Evolutionary conservation across 2,888 invertebrate species (phyloP).

Genomic region (Charanyca ferruginea): DNA sequence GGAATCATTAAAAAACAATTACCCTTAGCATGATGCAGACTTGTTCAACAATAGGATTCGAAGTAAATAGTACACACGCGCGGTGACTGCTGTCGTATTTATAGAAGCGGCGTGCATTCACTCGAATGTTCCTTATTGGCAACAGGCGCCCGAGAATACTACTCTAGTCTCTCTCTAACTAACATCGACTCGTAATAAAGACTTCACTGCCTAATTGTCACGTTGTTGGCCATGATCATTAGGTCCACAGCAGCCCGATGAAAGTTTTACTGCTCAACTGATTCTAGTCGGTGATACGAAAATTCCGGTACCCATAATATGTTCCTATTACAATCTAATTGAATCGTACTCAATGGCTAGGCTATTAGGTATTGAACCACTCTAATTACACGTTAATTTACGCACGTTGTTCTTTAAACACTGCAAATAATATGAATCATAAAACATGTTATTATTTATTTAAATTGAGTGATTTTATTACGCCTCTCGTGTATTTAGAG

Average conservation of each 20-base stretch:
- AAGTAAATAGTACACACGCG: slow-evolving; percentile 73
- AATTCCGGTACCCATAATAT: slow-evolving; percentile 5
- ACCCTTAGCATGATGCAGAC: slow-evolving; percentile 79
- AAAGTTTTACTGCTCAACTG: slow-evolving; percentile 30
- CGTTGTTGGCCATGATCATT: slow-evolving; percentile 23
- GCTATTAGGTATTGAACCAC: slow-evolving; percentile 11
- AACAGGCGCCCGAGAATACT: slow-evolving; percentile 56
- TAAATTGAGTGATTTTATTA: not conserved
- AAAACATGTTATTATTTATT: slow-evolving; percentile 6
- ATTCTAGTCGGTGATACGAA: slow-evolving; percentile 20
- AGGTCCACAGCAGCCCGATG: slow-evolving; percentile 10
- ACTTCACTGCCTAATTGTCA: slow-evolving; percentile 57
- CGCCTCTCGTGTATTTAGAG: not conserved
- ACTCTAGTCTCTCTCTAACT: slow-evolving; percentile 58
- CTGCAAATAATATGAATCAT: not conserved
- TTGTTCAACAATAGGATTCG: slow-evolving; percentile 76
- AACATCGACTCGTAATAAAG: slow-evolving; percentile 35
- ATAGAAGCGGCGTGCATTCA: slow-evolving; percentile 82
- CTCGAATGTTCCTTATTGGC: slow-evolving; percentile 80
- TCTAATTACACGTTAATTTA: no score
- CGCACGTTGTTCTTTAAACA: slow-evolving; percentile 6
- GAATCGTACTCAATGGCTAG: slow-evolving; percentile 10
- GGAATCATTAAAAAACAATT: slow-evolving; percentile 61
- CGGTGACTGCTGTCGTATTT: slow-evolving; percentile 76
- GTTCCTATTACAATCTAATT: slow-evolving; percentile 27